Evolutionary conservation across 2,797 vertebrate species (phyloP), one percentile per base, ranked within the genome.

Genomic region (Sebastes oblongus): DNA sequence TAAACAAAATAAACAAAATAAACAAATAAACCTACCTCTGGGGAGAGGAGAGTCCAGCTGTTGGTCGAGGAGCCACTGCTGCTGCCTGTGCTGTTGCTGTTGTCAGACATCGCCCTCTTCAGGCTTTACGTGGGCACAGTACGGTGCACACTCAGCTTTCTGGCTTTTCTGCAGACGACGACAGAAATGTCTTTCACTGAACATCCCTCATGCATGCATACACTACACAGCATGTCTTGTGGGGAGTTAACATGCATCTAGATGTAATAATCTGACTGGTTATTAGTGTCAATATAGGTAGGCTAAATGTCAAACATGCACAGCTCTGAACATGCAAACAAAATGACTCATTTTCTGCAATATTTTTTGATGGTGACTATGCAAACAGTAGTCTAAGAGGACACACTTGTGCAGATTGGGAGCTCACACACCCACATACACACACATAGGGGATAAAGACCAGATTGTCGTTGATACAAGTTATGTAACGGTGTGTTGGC

Each of bases 1-100:
- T 39, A 36, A 34, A 34, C 34, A 32, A 11, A 34, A 32, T 32
- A 32, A 32, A 32, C 30, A 32, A 32, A 30, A 39, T 39, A 39
- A 39, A 39, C 36, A 39, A 39, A 42, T 42, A 14, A 42, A 14
- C 39, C 5, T 91, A 97, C 98, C 97, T 98, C 96, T 0, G 96
- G 88, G 42, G 96, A 96, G 0, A 97, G 95, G 70, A 97, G 95
- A 73, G 98, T 97, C 97, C 97, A 97, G 92, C 96, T 97, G 90
- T 96, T 95, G 66, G 94, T 96, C 0, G 96, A 95, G 74, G 96
- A 95, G 79, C 96, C 96, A 8, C 90, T 94, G 79, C 90, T 94
- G 81, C 95, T 96, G 68, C 95, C 95, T 8, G 93, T 93, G 62
- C 92, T 93, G 85, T 95, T 91, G 62, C 92, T 93, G 85, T 95